Evolutionary conservation across 1,140 invertebrate genomes (phyloP), one percentile per base, ranked within the genome.

Genomic region (Argopecten irradians): DNA sequence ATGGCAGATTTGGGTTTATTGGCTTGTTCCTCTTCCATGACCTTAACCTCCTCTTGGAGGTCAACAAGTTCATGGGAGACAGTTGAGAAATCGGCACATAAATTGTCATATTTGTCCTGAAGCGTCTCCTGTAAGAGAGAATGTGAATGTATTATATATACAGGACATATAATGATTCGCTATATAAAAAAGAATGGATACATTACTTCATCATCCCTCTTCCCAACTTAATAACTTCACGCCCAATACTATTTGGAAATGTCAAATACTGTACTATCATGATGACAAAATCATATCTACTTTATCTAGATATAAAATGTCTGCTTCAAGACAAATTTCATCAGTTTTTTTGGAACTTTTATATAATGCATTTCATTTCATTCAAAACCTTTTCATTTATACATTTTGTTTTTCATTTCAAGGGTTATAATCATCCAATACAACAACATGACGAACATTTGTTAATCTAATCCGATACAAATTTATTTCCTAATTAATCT

Each of bases 31-130:
- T 91, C 89, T n/a, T 93, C 86, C 82, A 88, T 84, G 34, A 88
- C 83, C n/a, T 89, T 82, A 28, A 90, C 85, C 43, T 92, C 92
- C 22, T 93, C 92, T 41, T 91, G 90, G 13, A 92, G 86, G 35
- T 91, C 87, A 16, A 94, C 46, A 11, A 93, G 88, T 84, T 92
- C 89, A 33, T 91, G 91, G 41, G 89, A 93, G 34, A 93, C 88
- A 11, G 89, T 85, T 0, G 92, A 90, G 83, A 93, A 94, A 82
- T 94, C 93, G 55, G 90, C 91, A 85, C 90, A 91, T 32, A 94
- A 86, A 83, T 92, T 91, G 86, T 94, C 93, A 88, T 92, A 89
- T 2, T 88, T 34, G 86, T 93, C 93, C 85, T 93, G 87, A n/a
- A 89, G 84, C n/a, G 89, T 87, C 89, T 90, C 91, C 89, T 91